These are phyloP conservation scores for Momotus momota DNA, from an alignment of 2,797 vertebrate species.

Conservation along the genomic window DNA sequence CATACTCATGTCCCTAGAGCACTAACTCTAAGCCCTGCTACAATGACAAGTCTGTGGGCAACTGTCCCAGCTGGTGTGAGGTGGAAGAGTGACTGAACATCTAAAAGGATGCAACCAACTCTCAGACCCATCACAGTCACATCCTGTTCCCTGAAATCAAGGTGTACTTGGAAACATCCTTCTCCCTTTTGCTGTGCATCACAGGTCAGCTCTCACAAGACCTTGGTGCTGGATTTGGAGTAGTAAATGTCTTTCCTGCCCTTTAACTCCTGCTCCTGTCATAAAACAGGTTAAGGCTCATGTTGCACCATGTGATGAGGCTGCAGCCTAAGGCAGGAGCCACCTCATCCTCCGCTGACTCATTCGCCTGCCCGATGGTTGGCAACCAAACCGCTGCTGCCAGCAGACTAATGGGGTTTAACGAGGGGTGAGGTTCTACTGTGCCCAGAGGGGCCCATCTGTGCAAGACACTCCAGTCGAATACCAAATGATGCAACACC, in stretches of 20 bases:
- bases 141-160: not conserved
- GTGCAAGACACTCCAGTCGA: not conserved
- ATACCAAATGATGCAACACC: accelerated
- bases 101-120: not conserved
- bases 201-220: accelerated
- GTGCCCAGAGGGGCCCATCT: not conserved
- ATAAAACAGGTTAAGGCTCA: not conserved
- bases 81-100: not conserved
- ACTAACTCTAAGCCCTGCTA: not conserved
- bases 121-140: not conserved
- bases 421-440: not conserved
- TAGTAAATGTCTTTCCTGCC: accelerated
- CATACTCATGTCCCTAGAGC: not conserved
- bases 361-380: not conserved
- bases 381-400: not conserved
- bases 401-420: not conserved
- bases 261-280: not conserved
- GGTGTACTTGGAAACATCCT: not conserved
- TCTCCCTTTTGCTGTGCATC: accelerated
- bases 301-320: accelerated
- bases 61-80: not conserved
- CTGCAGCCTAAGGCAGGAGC: not conserved
- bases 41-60: no score
- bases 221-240: not conserved
- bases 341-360: not conserved